Conservation (phyloP, 2,888 invertebrate species). For the Agelastica alni region DNA sequence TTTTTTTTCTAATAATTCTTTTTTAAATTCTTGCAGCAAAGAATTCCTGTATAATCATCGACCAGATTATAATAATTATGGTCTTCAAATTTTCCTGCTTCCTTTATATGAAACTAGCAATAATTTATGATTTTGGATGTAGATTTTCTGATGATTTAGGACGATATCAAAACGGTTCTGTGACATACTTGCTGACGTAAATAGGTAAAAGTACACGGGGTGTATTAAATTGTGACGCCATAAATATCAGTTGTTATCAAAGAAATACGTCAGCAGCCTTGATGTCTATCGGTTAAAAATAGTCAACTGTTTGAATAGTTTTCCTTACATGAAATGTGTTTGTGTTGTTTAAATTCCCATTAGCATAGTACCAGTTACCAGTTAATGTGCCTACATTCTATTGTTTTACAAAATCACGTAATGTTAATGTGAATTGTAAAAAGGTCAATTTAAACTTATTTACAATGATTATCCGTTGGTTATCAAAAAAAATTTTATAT, state of each 20-base stretch:
- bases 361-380: constrained; percentile 1
- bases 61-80: too few relatives aligned
- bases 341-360: background rate
- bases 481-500: too few relatives aligned
- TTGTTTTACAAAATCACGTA: background rate
- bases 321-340: background rate
- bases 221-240: constrained; percentile 11
- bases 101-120: too few relatives aligned
- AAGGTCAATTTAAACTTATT: constrained; percentile 2
- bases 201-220: constrained; percentile 18
- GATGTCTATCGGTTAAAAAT: constrained; percentile 4
- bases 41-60: too few relatives aligned
- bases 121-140: too few relatives aligned
- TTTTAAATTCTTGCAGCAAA: too few relatives aligned
- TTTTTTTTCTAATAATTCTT: too few relatives aligned
- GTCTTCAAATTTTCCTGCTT: too few relatives aligned
- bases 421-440: constrained; percentile 1
- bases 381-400: constrained; percentile 4
- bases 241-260: constrained; percentile 9
- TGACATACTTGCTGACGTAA: too few relatives aligned
- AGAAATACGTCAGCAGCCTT: constrained; percentile 14
- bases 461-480: too few relatives aligned
- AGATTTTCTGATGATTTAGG: too few relatives aligned
- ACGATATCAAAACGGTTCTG: too few relatives aligned
- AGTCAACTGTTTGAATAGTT: constrained; percentile 2